phyloP scores from a whole-genome alignment of 1,140 invertebrate genomes.

The Drosophila fuyamai region DNA sequence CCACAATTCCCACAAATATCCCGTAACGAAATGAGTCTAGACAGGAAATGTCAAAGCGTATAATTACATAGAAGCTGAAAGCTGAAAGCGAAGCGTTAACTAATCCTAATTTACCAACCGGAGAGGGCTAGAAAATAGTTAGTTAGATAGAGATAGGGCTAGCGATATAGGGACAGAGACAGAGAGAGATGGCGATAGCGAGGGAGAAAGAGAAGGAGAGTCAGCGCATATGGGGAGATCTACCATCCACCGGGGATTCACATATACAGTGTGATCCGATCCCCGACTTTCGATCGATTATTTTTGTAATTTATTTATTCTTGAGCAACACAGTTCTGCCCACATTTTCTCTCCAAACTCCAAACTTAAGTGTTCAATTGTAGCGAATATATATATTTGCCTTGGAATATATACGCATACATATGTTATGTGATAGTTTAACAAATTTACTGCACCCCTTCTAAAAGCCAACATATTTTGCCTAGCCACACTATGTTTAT shows the following conservation, averaged over 20 bases:
- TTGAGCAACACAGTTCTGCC: conserved; percentile 46
- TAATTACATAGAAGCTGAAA: conserved; percentile 58
- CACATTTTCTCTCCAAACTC: conserved; percentile 44
- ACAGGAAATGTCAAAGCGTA: conserved; percentile 41
- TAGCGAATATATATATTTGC: conserved; percentile 60
- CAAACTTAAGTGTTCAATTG: conserved; percentile 72
- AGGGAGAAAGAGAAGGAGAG: not conserved
- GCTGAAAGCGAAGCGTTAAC: conserved; percentile 56
- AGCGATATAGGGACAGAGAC: conserved; percentile 12
- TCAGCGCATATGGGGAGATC: conserved; percentile 23
- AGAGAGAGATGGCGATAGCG: conserved; percentile 1
- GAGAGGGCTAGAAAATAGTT: conserved; percentile 43
- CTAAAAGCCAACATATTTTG: conserved; percentile 19
- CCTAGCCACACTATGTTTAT: conserved; percentile 29
- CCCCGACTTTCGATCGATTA: conserved; percentile 20
- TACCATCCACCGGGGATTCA: conserved; percentile 34
- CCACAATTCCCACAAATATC: conserved; percentile 22
- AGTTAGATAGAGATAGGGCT: conserved; percentile 37
- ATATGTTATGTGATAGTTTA: conserved; percentile 71
- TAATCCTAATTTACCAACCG: conserved; percentile 53
- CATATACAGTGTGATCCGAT: not conserved
- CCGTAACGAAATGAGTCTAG: conserved; percentile 60
- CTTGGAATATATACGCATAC: conserved; percentile 23
- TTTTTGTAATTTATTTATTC: conserved; percentile 37
- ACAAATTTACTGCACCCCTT: conserved; percentile 55